Evolutionary conservation across 2,113 vertebrate genomes (phyloP).

Genomic region (Hypomesus transpacificus): DNA sequence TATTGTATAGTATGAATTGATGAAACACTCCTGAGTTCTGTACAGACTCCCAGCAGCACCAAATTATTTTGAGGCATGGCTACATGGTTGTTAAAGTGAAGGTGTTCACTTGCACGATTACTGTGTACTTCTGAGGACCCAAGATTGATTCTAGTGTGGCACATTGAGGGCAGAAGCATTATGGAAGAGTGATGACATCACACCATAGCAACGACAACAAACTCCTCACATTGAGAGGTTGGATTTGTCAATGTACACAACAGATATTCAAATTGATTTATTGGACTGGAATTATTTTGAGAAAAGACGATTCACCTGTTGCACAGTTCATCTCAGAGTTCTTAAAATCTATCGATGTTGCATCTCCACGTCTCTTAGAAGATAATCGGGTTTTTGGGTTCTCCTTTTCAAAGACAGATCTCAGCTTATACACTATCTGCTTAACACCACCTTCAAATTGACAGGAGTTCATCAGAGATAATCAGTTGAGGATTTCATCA

Average conservation of each 20-base stretch:
- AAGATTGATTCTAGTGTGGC: too few species aligned
- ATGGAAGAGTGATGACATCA: too few species aligned
- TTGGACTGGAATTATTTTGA: background rate
- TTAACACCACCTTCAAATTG: constrained; percentile 59
- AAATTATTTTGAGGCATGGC: too few species aligned
- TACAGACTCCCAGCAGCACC: too few species aligned
- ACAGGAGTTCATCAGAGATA: constrained; percentile 6
- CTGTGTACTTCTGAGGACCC: too few species aligned
- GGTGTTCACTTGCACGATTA: too few species aligned
- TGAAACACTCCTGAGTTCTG: background rate
- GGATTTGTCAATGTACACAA: background rate
- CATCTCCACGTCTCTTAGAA: constrained; percentile 12
- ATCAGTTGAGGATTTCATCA: too few species aligned
- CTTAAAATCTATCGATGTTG: background rate
- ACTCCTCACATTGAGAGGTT: too few species aligned
- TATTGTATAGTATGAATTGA: background rate
- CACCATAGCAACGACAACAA: too few species aligned
- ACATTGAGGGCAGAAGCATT: too few species aligned
- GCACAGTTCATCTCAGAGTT: constrained; percentile 14
- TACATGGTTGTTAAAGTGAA: too few species aligned
- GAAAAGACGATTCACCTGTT: constrained; percentile 31
- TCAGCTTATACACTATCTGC: constrained; percentile 60
- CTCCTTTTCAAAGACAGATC: constrained; percentile 42
- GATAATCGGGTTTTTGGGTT: constrained; percentile 31
- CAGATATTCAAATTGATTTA: background rate